These are phyloP conservation scores for Sebastes flavidus DNA, from an alignment of 2,797 vertebrate genomes.

Conservation along the genomic window DNA sequence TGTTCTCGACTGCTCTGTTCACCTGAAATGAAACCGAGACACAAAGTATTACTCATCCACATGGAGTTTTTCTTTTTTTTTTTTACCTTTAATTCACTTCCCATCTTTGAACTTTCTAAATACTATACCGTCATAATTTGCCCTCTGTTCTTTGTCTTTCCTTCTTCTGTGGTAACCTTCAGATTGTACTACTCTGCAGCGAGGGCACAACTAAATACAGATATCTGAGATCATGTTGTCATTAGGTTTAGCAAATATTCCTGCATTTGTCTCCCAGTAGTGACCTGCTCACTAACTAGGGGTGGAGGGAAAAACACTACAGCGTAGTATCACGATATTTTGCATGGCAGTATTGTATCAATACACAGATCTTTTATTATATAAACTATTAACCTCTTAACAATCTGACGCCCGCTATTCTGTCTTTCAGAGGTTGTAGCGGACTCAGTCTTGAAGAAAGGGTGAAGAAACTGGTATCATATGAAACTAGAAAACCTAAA, in stretches of 20 bases:
- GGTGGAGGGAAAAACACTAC: too few relatives aligned
- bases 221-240: neutral
- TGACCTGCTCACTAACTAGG: neutral
- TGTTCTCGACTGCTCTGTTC: neutral
- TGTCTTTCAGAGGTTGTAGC: too few relatives aligned
- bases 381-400: too few relatives aligned
- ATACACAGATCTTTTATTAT: too few relatives aligned
- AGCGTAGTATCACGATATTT: too few relatives aligned
- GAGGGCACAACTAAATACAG: neutral
- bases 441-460: too few relatives aligned
- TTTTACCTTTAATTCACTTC: neutral
- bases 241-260: neutral
- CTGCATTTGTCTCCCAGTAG: neutral
- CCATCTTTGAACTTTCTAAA: neutral
- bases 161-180: conserved; percentile 1
- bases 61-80: neutral
- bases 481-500: too few relatives aligned
- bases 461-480: too few relatives aligned
- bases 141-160: neutral
- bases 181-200: neutral
- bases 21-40: neutral
- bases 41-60: neutral
- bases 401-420: too few relatives aligned
- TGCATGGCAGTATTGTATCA: too few relatives aligned
- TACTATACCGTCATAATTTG: neutral